These are phyloP conservation scores for Antheraea pernyi DNA, from an alignment of 1,140 invertebrate species.

Conservation along the genomic window DNA sequence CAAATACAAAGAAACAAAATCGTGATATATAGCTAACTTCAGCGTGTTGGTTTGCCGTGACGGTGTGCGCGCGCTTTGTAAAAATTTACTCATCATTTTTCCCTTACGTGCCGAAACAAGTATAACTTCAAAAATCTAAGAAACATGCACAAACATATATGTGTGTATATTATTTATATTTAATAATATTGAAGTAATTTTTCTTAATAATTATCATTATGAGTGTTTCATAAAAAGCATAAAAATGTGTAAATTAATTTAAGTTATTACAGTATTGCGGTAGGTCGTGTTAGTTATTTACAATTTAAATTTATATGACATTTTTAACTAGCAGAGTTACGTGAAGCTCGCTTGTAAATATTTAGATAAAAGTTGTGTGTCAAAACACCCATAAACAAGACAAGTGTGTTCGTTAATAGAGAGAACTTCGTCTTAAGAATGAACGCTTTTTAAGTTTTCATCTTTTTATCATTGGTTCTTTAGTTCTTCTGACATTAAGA, in stretches of 20 bases:
- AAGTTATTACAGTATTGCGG: background rate
- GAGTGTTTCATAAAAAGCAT: background rate
- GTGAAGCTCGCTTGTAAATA: constrained; percentile 7
- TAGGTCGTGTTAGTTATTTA: constrained; percentile 3
- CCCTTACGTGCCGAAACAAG: no score
- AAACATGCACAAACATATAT: no score
- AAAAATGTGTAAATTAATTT: background rate
- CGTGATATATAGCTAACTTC: no score
- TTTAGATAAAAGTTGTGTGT: constrained; percentile 17
- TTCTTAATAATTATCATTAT: background rate
- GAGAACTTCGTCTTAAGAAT: constrained; percentile 9
- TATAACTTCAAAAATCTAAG: no score
- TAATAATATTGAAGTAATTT: no score
- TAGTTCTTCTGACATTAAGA: background rate
- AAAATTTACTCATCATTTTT: no score
- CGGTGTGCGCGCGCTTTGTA: no score
- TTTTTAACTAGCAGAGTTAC: background rate
- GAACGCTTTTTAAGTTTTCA: constrained; percentile 21
- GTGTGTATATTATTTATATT: no score
- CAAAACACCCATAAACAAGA: constrained; percentile 24
- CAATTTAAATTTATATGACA: background rate
- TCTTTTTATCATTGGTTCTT: constrained; percentile 20
- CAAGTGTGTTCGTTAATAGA: constrained; percentile 13
- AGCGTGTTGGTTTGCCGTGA: no score
- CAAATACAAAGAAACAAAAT: no score